phyloP scores from a whole-genome alignment of 2,113 vertebrate species.

The Nasalis larvatus region DNA sequence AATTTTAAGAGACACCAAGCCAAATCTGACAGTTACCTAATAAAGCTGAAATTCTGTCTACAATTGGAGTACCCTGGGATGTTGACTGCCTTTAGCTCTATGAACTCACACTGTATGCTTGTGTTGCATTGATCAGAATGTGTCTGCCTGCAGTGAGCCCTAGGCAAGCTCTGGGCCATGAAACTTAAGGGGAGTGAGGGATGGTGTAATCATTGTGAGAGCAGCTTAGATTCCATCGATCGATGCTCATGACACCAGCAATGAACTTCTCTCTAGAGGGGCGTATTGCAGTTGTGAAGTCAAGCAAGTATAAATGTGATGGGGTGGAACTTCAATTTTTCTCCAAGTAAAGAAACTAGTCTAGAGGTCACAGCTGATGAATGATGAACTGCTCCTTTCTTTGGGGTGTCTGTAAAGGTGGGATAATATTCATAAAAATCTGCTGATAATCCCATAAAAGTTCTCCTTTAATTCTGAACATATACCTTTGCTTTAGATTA shows the following conservation, averaged over 20 bases:
- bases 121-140: constrained; percentile 49
- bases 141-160: constrained; percentile 46
- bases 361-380: constrained; percentile 26
- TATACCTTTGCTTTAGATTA: background rate
- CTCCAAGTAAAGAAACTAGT: constrained; percentile 53
- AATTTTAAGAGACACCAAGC: constrained; percentile 66
- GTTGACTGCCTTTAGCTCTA: constrained; percentile 19
- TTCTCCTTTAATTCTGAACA: constrained; percentile 1
- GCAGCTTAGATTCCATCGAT: constrained; percentile 38
- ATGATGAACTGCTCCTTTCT: constrained; percentile 35
- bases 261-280: constrained; percentile 57
- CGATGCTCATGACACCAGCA: constrained; percentile 42
- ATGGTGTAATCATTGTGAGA: constrained; percentile 38
- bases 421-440: background rate
- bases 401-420: background rate
- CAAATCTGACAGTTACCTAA: constrained; percentile 66
- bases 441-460: background rate
- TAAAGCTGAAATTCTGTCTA: constrained; percentile 61
- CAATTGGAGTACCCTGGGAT: background rate
- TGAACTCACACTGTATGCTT: background rate
- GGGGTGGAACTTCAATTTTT: constrained; percentile 63
- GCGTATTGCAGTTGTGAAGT: constrained; percentile 57
- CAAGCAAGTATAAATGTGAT: constrained; percentile 60
- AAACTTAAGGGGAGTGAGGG: constrained; percentile 38
- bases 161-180: constrained; percentile 34